Base-by-base conservation (phyloP, 2,113 vertebrate genomes). In the Apteryx owenii region DNA sequence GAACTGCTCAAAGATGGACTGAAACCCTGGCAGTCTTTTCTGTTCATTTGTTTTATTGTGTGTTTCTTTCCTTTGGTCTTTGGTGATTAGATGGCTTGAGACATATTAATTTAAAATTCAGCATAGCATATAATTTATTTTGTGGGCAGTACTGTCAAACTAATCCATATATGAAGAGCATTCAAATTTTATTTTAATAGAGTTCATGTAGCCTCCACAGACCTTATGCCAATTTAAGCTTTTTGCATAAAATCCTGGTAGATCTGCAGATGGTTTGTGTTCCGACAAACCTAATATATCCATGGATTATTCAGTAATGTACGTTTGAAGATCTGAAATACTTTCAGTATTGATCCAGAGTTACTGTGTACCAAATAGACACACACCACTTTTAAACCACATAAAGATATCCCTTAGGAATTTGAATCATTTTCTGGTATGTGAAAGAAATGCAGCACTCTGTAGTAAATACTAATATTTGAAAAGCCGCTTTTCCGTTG, bases 311-410 rank as follows among this genome's bases (percentile, higher is more conserved):
- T 98, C 93, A 97, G 93, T 98, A 97, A 97, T 97, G 95, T 92
- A 97, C 89, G 96, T 97, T 97, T 98, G 96, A 98, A 98, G 95
- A 97, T 96, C 86, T 97, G 95, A 98, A 95, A 97, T 97, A 97
- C 83, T 97, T 97, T 97, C 91, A 85, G 62, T 97, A 98, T 97
- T 98, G 98, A 98, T 98, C 93, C 87, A 90, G 84, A 95, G 75
- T 84, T 93, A 69, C 91, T 94, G 88, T 85, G 87, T 96, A 98
- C 94, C 86, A 97, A 93, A 96, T 36, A 98, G 90, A 97, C 81
- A 69, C 85, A 95, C 64, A 96, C 88, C 93, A 97, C 95, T 98
- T 98, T 96, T 98, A 97, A 98, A 98, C 93, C 91, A 94, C 96
- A 98, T 97, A 90, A 96, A 95, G 78, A 95, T 95, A 96, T 96